A percentile compares a stretch with the other conserved stretches of the same genome.
phyloP scores from a whole-genome alignment of 1,140 invertebrate genomes.

The Oncopodura yosiiana region DNA sequence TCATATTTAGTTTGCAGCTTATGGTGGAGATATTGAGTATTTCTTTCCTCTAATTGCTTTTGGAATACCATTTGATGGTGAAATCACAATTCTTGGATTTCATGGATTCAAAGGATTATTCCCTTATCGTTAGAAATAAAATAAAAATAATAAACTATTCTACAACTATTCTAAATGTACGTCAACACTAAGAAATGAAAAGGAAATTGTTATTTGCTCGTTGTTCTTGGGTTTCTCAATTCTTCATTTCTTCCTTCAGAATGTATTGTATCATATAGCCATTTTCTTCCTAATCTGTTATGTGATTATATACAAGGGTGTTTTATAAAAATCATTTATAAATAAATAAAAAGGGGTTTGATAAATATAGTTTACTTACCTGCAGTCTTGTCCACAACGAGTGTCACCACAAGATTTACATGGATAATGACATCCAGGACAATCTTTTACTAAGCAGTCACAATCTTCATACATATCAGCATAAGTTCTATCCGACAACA shows the following conservation, averaged over 20 bases:
- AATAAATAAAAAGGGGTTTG: background rate
- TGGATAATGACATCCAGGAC: slow-evolving; percentile 30
- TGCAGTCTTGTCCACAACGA: slow-evolving; percentile 26
- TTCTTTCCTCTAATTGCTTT: slow-evolving; percentile 34
- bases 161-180: too few species aligned
- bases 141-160: too few species aligned
- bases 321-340: background rate
- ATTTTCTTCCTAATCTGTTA: slow-evolving; percentile 17
- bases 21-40: slow-evolving; percentile 36
- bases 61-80: slow-evolving; percentile 35
- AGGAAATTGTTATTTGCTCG: too few species aligned
- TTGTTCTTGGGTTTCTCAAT: background rate
- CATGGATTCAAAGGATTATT: slow-evolving; percentile 35
- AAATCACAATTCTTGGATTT: slow-evolving; percentile 35
- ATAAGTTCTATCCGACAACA: slow-evolving; percentile 8
- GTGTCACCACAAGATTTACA: slow-evolving; percentile 21
- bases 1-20: slow-evolving; percentile 28
- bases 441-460: slow-evolving; percentile 23
- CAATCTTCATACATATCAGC: slow-evolving; percentile 23
- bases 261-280: slow-evolving; percentile 23
- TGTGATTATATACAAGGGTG: background rate
- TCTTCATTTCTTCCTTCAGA: slow-evolving; percentile 9
- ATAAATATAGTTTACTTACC: slow-evolving; percentile 12
- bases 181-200: too few species aligned
- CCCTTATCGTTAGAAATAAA: too few species aligned